Percentiles rank a stretch among this genome's conserved stretches.
Conservation (phyloP, 2,888 invertebrate species). For the Selenia dentaria region DNA sequence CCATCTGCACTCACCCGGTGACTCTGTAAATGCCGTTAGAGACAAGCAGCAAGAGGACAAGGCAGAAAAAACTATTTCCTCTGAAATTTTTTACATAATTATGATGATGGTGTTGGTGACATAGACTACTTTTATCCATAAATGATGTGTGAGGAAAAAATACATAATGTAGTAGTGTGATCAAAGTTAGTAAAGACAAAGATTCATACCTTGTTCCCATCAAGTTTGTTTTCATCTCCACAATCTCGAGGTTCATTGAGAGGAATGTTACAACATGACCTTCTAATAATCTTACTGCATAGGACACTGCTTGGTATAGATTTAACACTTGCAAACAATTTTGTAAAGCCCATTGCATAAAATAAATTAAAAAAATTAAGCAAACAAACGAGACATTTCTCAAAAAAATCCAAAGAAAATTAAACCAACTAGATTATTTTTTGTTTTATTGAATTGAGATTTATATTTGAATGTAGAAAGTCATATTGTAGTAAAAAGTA, state of each 20-base stretch:
- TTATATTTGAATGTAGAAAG: constrained; percentile 27
- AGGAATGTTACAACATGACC: constrained; percentile 24
- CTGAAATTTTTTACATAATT: no score
- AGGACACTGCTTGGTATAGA: constrained; percentile 31
- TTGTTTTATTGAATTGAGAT: constrained; percentile 2
- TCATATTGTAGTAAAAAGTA: not conserved
- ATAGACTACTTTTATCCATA: no score
- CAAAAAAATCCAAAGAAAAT: constrained; percentile 33
- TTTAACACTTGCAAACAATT: constrained; percentile 57
- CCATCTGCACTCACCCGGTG: no score
- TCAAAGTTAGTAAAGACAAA: no score
- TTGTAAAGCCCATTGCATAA: constrained; percentile 60
- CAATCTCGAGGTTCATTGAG: constrained; percentile 6
- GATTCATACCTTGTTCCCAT: constrained; percentile 29
- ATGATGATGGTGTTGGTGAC: no score
- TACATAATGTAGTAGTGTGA: no score
- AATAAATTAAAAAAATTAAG: constrained; percentile 40
- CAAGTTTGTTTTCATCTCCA: constrained; percentile 12
- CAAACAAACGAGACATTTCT: constrained; percentile 21
- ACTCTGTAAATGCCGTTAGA: no score
- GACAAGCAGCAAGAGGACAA: no score
- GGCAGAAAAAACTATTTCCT: no score
- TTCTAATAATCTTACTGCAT: constrained; percentile 23
- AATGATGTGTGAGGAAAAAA: no score
- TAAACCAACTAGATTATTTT: constrained; percentile 56